These are phyloP conservation scores for Temnopleurus reevesii DNA, from an alignment of 53 echinoderm and acorn worm species.

Conservation along the genomic window DNA sequence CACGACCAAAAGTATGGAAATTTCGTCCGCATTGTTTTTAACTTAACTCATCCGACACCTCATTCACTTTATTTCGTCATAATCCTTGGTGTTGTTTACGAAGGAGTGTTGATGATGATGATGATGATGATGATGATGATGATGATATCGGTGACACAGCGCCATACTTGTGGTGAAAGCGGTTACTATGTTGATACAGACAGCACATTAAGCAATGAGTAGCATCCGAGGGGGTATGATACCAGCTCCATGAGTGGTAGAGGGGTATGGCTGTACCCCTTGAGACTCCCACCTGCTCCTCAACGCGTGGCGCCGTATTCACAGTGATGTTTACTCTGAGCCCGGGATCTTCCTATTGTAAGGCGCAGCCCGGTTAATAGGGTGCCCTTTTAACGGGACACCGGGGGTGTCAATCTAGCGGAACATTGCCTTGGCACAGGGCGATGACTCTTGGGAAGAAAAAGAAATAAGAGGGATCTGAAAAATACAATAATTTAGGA, in stretches of 20 bases:
- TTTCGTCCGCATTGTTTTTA: not conserved
- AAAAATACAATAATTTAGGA: too few species aligned
- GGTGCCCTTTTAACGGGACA: not conserved
- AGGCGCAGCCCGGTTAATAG: constrained; percentile 36
- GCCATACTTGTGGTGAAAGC: not conserved
- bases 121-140: not conserved
- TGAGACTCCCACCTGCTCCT: constrained; percentile 19
- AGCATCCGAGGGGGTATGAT: not conserved
- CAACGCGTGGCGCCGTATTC: constrained; percentile 23
- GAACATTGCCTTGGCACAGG: constrained; percentile 5
- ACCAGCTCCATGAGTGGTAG: not conserved
- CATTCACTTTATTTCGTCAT: too few species aligned
- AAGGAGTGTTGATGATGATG: not conserved
- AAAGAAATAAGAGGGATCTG: not conserved
- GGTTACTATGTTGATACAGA: not conserved
- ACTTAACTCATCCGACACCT: too few species aligned
- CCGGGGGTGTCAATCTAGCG: constrained; percentile 41
- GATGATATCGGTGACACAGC: not conserved
- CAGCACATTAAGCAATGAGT: not conserved
- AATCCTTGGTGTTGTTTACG: too few species aligned
- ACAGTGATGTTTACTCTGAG: constrained; percentile 22
- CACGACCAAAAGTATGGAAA: not conserved
- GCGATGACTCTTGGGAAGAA: not conserved
- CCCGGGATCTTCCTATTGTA: constrained; percentile 31
- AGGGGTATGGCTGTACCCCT: not conserved